phyloP scores from a whole-genome alignment of 2,888 invertebrate species.

The Galerucella calmariensis region DNA sequence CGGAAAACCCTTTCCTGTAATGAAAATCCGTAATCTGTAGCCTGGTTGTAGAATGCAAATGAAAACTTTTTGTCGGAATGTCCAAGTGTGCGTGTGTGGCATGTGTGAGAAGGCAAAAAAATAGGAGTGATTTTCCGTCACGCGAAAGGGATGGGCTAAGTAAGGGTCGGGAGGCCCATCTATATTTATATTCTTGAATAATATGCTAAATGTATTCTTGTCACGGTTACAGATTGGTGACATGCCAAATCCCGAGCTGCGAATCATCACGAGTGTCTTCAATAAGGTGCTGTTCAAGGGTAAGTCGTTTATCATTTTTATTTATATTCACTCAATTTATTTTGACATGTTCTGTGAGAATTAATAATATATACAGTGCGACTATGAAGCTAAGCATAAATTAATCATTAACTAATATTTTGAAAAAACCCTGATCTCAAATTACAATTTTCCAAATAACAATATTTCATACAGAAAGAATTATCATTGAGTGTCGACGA shows the following conservation, averaged over 20 bases:
- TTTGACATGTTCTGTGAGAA: neutral
- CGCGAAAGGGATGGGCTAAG: conserved; percentile 59
- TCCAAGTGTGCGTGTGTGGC: conserved; percentile 45
- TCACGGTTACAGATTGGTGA: conserved; percentile 81
- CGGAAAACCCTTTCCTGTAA: conserved; percentile 26
- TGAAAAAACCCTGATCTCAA: no score
- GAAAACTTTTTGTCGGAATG: conserved; percentile 35
- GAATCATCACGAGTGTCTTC: conserved; percentile 88
- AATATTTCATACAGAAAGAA: no score
- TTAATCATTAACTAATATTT: no score
- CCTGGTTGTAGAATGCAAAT: conserved; percentile 36
- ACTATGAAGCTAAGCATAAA: no score
- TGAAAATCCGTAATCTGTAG: conserved; percentile 34
- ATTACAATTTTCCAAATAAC: no score
- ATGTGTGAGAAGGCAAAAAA: conserved; percentile 50
- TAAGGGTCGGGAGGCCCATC: conserved; percentile 42
- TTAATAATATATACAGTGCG: no score
- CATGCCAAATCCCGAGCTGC: conserved; percentile 84
- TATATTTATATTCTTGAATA: conserved; percentile 46
- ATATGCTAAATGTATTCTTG: conserved; percentile 52
- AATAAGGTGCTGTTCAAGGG: conserved; percentile 88
- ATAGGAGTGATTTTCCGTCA: conserved; percentile 55
- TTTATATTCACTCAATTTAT: neutral
- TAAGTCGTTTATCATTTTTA: conserved; percentile 64
- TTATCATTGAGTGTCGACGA: no score